Base-by-base conservation (phyloP, 2,888 invertebrate species). In the Diabrotica balteata region DNA sequence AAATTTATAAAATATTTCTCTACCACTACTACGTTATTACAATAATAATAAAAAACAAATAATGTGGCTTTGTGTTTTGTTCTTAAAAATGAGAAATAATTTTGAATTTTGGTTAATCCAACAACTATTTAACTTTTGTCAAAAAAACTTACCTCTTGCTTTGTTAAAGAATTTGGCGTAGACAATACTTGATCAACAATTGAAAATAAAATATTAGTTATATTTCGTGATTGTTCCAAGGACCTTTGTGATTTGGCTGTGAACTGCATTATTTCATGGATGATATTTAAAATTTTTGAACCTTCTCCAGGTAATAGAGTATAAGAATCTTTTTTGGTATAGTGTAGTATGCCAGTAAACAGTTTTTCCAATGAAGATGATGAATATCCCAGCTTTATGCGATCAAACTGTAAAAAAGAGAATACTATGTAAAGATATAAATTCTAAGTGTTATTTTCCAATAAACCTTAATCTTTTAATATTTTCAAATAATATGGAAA, bases 131-230 rank as follows among this genome's bases (percentile, higher is more conserved):
- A 32, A 32, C 32, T 5, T 32, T 17, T 17, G 17, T 2, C 17
- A 49, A 50, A 42, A 9, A 55, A 7, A 80, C 85, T 82, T 81
- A 93, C 93, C 88, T 91, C 88, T 83, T 91, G 90, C 84, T 90
- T 90, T 69, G 92, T 87, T 75, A 93, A 87, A 9, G 93, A 90
- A 76, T 89, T 86, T 46, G 88, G 87, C 75, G 87, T 89, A 77
- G 87, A 88, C 73, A 93, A 83, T 59, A 94, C 86, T 74, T 88
- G 87, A 80, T 91, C 90, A 51, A 90, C 86, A 72, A 92, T 90
- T 67, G 88, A 86, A 77, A 88, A 86, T 73, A 89, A 85, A 54
- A 86, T 85, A 75, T 87, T 86, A 49, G 88, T 87, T 9, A 88
- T 86, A 78, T 87, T 77, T 43, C 67, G 63, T 5, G 72, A 63